Percentiles rank a stretch among this genome's conserved stretches.
Evolutionary conservation across 30 jellyfish, hydroid and myxozoan genomes (phyloP).

Genomic region (Pelagia noctiluca): DNA sequence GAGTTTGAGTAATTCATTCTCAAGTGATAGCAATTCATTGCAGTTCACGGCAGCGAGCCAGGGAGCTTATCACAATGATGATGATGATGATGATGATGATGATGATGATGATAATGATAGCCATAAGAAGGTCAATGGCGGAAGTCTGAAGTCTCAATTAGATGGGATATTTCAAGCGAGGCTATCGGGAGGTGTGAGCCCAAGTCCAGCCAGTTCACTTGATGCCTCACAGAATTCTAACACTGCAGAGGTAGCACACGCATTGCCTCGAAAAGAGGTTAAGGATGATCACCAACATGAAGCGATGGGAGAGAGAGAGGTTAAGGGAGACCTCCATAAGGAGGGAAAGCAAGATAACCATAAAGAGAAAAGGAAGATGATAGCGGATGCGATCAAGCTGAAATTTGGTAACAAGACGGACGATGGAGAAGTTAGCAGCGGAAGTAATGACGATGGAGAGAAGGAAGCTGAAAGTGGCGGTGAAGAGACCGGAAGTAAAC

Average conservation of each 20-base stretch:
- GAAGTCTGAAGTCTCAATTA: conserved; percentile 50
- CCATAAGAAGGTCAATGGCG: conserved; percentile 35
- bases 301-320: neutral
- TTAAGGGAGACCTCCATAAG: neutral
- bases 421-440: neutral
- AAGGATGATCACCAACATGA: conserved; percentile 1
- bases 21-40: neutral
- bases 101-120: conserved; percentile 1
- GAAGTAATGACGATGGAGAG: neutral
- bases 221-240: conserved; percentile 47
- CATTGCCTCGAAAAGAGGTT: too few species aligned
- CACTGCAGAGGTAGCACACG: too few species aligned
- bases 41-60: too few species aligned
- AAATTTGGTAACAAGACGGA: conserved; percentile 8
- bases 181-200: conserved; percentile 26
- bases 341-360: conserved; percentile 14
- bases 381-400: conserved; percentile 49
- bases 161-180: conserved; percentile 57
- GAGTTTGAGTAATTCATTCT: neutral
- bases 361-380: conserved; percentile 20
- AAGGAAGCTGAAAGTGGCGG: neutral
- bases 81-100: neutral
- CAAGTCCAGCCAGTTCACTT: conserved; percentile 53
- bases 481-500: neutral
- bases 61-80: conserved; percentile 29